Base-by-base conservation (phyloP, 2,797 vertebrate species). In the Squalus acanthias region DNA sequence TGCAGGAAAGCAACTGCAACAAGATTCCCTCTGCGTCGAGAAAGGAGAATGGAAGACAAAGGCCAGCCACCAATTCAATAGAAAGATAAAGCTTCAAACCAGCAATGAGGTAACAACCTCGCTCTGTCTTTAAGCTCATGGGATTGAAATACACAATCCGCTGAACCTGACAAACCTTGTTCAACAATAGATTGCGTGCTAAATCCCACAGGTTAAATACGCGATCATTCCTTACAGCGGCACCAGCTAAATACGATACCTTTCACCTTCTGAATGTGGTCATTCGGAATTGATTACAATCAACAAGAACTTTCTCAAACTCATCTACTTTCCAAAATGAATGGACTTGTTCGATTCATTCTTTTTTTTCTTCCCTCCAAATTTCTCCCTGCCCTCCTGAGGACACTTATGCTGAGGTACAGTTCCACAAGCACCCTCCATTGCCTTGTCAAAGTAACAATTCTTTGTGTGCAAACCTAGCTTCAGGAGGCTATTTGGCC, bases 141-240 rank as follows among this genome's bases (percentile, higher is more conserved):
- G 26, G 93, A 72, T 70, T 95, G 93, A 74, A 92, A 72, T 33
- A 70, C 89, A 67, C 46, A 13, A 74, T 95, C 70, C 70, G 26
- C 9, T 74, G 94, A 95, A 76, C 70, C 70, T 33, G 70, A 33
- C 94, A 29, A 57, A 33, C 70, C 70, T 76, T 53, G 70, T 26
- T 95, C 50, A 95, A 95, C 94, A 95, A 95, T 95, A 95, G 70
- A 76, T 95, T 74, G 94, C 50, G 70, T 95, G 94, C 94, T 95
- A 95, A 95, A 95, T 53, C 69, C 94, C 15, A 76, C 67, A 95
- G 93, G 13, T 95, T 95, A 95, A 69, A 95, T 53, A 76, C 70
- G n/a, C 70, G 24, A 76, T 33, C 70, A 57, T 10, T 60, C 33
- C 94, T 53, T 76, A 53, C 69, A 91, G 53, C 24, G 13, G 88